phyloP scores from a whole-genome alignment of 2,797 vertebrate genomes.

The Gymnothorax javanicus region DNA sequence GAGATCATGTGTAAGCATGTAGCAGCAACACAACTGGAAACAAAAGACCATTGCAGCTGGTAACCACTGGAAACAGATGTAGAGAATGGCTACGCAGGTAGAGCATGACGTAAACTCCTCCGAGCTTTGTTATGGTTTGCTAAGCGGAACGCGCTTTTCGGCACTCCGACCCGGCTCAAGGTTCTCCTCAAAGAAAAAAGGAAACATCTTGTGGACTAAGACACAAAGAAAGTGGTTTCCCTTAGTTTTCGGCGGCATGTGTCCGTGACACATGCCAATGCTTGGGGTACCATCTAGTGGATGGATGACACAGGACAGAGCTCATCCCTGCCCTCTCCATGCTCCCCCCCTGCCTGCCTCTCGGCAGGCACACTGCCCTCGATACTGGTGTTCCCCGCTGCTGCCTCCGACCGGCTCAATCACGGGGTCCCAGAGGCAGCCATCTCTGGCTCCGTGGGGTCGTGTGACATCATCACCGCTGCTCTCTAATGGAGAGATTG shows the following conservation, averaged over 20 bases:
- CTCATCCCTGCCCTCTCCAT: neutral
- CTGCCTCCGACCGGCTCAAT: slow-evolving; percentile 54
- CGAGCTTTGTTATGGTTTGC: neutral
- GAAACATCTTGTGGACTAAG: neutral
- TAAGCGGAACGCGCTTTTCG: neutral
- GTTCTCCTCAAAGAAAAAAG: neutral
- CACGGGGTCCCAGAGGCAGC: slow-evolving; percentile 60
- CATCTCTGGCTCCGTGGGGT: slow-evolving; percentile 65
- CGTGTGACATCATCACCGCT: slow-evolving; percentile 70
- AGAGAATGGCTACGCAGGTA: neutral
- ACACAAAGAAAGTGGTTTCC: neutral
- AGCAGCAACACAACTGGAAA: neutral
- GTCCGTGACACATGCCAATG: slow-evolving; percentile 10
- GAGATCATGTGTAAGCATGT: neutral
- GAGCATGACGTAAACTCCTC: neutral
- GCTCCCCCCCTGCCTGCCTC: neutral
- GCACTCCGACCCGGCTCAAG: neutral
- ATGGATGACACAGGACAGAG: neutral
- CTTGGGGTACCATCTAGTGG: slow-evolving; percentile 24
- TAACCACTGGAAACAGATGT: neutral
- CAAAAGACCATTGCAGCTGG: neutral
- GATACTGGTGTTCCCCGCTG: slow-evolving; percentile 32
- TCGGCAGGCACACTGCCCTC: slow-evolving; percentile 37
- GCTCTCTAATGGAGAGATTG: slow-evolving; percentile 68
- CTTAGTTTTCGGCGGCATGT: neutral